Evolutionary conservation across 2,797 vertebrate genomes (phyloP).

Genomic region (Eidolon dupreanum): DNA sequence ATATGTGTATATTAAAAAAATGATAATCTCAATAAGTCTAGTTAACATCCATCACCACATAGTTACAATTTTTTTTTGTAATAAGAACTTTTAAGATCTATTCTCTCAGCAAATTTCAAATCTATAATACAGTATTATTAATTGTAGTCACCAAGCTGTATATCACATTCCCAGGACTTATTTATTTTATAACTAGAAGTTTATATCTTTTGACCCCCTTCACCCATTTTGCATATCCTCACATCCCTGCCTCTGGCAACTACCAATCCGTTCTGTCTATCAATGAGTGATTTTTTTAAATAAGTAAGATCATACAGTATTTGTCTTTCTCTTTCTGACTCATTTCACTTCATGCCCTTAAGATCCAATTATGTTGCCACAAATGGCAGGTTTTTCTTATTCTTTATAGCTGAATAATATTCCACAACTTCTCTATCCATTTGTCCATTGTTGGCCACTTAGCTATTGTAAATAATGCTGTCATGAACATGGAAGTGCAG

Average conservation of each 20-base stretch:
- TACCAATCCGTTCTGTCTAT: not conserved
- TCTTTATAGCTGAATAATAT: not conserved
- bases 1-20: no score
- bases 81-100: no score
- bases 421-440: not conserved
- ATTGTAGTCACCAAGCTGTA: no score
- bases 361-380: not conserved
- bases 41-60: no score
- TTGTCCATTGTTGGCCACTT: not conserved
- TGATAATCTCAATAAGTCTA: no score
- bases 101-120: no score
- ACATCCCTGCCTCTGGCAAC: not conserved
- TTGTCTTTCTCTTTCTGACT: not conserved
- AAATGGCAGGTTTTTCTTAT: not conserved
- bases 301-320: not conserved
- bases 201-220: no score
- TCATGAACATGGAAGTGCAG: no score
- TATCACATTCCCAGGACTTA: no score
- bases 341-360: not conserved
- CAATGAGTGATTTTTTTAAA: not conserved
- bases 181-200: no score
- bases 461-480: not conserved
- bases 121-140: no score
- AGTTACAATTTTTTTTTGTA: no score
- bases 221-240: not conserved